A percentile compares a stretch with the other conserved stretches of the same genome.
Conservation (phyloP, 2,888 invertebrate genomes). For the Ligdia adustata region DNA sequence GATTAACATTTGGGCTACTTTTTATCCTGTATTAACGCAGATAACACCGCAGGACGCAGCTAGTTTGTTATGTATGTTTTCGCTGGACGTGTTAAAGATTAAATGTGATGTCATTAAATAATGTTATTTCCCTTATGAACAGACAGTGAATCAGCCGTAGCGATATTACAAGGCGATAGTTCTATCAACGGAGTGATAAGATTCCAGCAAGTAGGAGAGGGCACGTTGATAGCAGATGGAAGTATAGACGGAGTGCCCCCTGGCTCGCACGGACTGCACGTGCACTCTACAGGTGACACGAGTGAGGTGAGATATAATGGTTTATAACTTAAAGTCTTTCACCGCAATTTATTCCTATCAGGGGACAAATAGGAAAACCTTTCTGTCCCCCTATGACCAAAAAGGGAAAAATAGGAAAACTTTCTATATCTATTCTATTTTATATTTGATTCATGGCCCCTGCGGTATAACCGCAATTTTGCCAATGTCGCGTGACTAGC, state of each 20-base stretch:
- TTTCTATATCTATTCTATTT: not conserved
- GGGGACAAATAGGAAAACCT: not conserved
- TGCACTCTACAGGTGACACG: slow-evolving; percentile 96
- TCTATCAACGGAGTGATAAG: slow-evolving; percentile 86
- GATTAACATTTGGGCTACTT: too few species aligned
- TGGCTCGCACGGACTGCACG: slow-evolving; percentile 91
- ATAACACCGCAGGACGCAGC: not conserved
- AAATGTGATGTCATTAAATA: too few species aligned
- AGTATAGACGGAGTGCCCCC: slow-evolving; percentile 90
- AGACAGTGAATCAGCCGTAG: slow-evolving; percentile 86
- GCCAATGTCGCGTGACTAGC: too few species aligned
- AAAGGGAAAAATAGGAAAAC: not conserved
- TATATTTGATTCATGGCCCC: too few species aligned
- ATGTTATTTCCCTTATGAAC: too few species aligned
- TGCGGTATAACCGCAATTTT: too few species aligned
- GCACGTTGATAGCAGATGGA: slow-evolving; percentile 90
- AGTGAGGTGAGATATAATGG: slow-evolving; percentile 83
- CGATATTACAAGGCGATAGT: slow-evolving; percentile 85
- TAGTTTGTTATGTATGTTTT: too few species aligned
- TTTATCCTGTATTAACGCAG: too few species aligned
- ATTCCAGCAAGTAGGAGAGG: slow-evolving; percentile 86
- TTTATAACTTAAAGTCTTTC: not conserved
- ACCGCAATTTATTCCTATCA: not conserved
- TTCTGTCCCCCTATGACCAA: too few species aligned
- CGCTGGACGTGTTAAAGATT: not conserved